These are phyloP conservation scores for Mylabris sibirica DNA, from an alignment of 2,888 invertebrate species.

Conservation along the genomic window DNA sequence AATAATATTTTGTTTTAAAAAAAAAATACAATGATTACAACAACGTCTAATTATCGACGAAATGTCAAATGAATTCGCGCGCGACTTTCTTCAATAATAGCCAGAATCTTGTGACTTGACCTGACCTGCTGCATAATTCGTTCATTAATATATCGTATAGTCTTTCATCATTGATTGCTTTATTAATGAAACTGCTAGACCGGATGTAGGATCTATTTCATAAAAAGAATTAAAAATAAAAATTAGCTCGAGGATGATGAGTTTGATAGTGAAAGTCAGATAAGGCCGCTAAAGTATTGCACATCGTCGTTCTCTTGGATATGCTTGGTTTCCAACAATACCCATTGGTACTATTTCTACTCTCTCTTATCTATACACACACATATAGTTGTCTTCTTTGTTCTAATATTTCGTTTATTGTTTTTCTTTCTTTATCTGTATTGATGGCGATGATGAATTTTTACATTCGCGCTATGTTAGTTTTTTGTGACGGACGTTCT, in stretches of 20 bases:
- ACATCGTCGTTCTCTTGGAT: conserved; percentile 54
- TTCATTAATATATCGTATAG: too few species aligned
- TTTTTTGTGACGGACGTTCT: conserved; percentile 19
- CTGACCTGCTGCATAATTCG: not conserved
- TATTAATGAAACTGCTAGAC: conserved; percentile 26
- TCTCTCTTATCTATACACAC: conserved; percentile 13
- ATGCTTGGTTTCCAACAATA: conserved; percentile 62
- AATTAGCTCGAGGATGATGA: conserved; percentile 49
- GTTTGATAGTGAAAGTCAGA: conserved; percentile 61
- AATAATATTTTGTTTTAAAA: too few species aligned
- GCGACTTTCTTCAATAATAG: too few species aligned
- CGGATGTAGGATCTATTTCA: conserved; percentile 49
- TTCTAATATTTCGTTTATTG: not conserved
- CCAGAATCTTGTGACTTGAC: not conserved
- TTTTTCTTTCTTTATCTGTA: conserved; percentile 39
- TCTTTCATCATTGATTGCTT: not conserved
- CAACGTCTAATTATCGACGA: not conserved
- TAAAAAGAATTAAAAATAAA: conserved; percentile 27
- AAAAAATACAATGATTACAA: not conserved
- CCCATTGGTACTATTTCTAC: conserved; percentile 41
- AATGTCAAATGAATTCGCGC: too few species aligned
- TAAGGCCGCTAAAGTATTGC: conserved; percentile 54
- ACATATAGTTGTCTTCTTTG: conserved; percentile 11
- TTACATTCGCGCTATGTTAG: conserved; percentile 14
- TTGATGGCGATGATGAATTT: conserved; percentile 11